phyloP scores from a whole-genome alignment of 1,140 invertebrate genomes.

The Zaprionus camerounensis region DNA sequence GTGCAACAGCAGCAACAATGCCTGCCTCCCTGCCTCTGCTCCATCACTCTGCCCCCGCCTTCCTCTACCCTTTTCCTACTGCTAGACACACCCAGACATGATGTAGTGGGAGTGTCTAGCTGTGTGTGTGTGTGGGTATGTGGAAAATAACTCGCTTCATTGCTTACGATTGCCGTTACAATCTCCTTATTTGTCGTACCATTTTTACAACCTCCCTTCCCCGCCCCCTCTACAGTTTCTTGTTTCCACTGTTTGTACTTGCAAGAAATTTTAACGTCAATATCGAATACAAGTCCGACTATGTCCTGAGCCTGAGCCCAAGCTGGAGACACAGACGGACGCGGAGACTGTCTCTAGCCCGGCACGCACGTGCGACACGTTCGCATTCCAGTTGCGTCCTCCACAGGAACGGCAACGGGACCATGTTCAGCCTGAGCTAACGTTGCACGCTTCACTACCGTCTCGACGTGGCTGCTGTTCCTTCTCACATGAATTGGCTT shows the following conservation, averaged over 20 bases:
- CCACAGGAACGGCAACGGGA: not conserved
- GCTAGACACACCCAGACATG: constrained; percentile 45
- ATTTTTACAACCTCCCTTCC: constrained; percentile 13
- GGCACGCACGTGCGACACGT: constrained; percentile 72
- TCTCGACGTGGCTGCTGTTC: constrained; percentile 1
- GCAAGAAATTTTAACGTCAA: constrained; percentile 70
- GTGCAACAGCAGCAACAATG: constrained; percentile 69
- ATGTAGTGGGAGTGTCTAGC: constrained; percentile 49
- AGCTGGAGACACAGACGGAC: not conserved
- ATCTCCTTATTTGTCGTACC: constrained; percentile 67
- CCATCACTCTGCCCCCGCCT: not conserved
- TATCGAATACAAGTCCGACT: constrained; percentile 61
- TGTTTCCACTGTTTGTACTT: constrained; percentile 41
- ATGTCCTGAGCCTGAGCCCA: constrained; percentile 2
- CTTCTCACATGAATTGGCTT: constrained; percentile 60
- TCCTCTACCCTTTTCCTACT: not conserved
- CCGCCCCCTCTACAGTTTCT: constrained; percentile 11
- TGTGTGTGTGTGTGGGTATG: constrained; percentile 16
- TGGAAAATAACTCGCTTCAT: constrained; percentile 60
- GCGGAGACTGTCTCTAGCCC: constrained; percentile 32
- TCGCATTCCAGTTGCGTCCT: constrained; percentile 24
- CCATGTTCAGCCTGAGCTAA: constrained; percentile 45
- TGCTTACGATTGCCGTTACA: constrained; percentile 71
- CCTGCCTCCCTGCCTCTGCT: not conserved
- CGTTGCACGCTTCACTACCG: constrained; percentile 11